Evolutionary conservation across 37 sponge, comb jelly and placozoan genomes (phyloP).

Genomic region (Aplysina aerophoba): DNA sequence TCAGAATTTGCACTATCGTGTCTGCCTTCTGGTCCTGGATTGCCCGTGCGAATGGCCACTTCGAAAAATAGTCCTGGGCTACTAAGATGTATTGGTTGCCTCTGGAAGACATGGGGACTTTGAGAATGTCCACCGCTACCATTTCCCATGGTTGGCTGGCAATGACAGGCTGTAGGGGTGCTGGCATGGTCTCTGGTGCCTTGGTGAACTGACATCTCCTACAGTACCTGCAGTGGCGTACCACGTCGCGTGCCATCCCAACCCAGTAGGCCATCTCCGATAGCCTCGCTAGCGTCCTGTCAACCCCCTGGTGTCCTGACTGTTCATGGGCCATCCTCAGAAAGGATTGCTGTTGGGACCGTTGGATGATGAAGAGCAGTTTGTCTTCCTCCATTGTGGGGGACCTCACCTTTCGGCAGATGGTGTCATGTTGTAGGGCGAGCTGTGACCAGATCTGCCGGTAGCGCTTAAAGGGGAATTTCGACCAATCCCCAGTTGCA

Average conservation of each 20-base stretch:
- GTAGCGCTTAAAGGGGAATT: constrained; percentile 16
- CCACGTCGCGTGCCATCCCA: not conserved
- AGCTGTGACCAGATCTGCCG: constrained; percentile 9
- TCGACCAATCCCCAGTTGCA: not conserved
- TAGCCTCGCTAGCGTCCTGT: not conserved
- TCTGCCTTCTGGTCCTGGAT: constrained; percentile 19
- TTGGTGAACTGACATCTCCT: not conserved
- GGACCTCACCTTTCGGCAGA: not conserved
- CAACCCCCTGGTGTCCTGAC: constrained; percentile 6
- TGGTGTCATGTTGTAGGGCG: not conserved
- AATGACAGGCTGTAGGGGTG: constrained; percentile 29
- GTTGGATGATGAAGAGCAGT: not conserved
- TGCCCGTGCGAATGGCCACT: constrained; percentile 20
- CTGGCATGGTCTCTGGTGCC: not conserved
- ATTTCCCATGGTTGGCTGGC: constrained; percentile 24
- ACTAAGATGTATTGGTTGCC: constrained; percentile 14
- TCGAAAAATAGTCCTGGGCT: constrained; percentile 19
- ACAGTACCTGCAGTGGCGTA: not conserved
- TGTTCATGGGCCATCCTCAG: constrained; percentile 6
- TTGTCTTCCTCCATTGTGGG: not conserved
- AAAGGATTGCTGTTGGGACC: not conserved
- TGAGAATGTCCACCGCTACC: constrained; percentile 19
- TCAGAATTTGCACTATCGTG: constrained; percentile 11
- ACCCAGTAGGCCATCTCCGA: constrained; percentile 29
- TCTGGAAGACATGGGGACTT: constrained; percentile 11